phyloP scores from a whole-genome alignment of 1,140 invertebrate species.

The Megalonaias nervosa region DNA sequence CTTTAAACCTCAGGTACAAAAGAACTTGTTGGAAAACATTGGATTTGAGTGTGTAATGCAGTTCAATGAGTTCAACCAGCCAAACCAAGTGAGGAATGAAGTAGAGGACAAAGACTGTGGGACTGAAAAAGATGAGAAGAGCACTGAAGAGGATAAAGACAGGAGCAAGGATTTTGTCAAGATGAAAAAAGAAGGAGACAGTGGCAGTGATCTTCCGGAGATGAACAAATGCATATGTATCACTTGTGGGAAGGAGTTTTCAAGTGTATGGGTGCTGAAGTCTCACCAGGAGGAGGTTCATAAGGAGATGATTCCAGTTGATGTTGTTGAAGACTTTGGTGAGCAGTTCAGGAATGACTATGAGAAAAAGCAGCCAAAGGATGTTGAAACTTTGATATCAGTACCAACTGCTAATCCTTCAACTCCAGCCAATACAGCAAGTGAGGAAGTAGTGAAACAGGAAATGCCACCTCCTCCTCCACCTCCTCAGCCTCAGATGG shows the following conservation, averaged over 20 bases:
- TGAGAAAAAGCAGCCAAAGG: constrained; percentile 64
- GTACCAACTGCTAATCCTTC: constrained; percentile 57
- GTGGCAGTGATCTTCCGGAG: constrained; percentile 75
- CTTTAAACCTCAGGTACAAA: constrained; percentile 83
- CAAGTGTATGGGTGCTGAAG: constrained; percentile 95
- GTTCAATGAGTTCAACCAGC: constrained; percentile 92
- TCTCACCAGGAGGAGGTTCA: constrained; percentile 97
- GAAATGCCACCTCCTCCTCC: constrained; percentile 63
- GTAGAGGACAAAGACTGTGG: constrained; percentile 46
- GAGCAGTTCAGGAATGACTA: constrained; percentile 78
- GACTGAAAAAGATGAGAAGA: constrained; percentile 43
- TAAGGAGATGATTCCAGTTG: constrained; percentile 89
- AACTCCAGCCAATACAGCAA: constrained; percentile 15
- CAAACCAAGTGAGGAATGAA: constrained; percentile 72
- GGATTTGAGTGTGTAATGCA: constrained; percentile 97
- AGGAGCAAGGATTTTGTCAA: constrained; percentile 42
- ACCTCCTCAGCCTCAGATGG: constrained; percentile 50
- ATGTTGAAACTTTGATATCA: constrained; percentile 26
- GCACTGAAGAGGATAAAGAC: constrained; percentile 40
- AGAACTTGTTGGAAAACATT: constrained; percentile 91
- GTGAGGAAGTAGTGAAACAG: constrained; percentile 48
- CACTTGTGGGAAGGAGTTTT: constrained; percentile 94
- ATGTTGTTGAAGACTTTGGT: constrained; percentile 92
- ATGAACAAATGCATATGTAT: constrained; percentile 84
- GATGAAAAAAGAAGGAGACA: constrained; percentile 36